A percentile compares a stretch with the other conserved stretches of the same genome.
phyloP scores from a whole-genome alignment of 2,113 vertebrate genomes.

The Camelus dromedarius region DNA sequence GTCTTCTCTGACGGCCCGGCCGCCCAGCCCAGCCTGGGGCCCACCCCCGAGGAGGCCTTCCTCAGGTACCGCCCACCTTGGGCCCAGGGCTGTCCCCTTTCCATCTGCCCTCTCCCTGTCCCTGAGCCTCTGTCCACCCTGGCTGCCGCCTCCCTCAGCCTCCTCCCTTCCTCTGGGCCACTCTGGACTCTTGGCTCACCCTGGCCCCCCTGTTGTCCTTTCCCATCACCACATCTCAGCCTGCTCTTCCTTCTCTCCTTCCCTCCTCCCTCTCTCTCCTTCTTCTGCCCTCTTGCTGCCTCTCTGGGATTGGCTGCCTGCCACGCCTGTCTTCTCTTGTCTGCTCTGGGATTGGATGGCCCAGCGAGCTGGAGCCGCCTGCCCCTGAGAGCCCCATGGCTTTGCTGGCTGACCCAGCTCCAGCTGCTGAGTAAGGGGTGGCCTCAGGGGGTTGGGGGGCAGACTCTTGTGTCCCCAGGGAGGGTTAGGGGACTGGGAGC shows the following conservation, averaged over 20 bases:
- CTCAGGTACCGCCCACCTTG: slow-evolving; percentile 87
- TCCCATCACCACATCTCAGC: slow-evolving; percentile 66
- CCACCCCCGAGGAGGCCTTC: slow-evolving; percentile 93
- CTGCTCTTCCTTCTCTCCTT: slow-evolving; percentile 78
- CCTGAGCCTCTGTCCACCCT: slow-evolving; percentile 11
- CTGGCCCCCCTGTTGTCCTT: not conserved
- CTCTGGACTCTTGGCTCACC: not conserved
- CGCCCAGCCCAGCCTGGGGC: slow-evolving; percentile 83
- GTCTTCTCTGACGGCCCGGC: slow-evolving; percentile 93
- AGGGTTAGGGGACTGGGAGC: not conserved
- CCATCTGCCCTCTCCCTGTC: not conserved
- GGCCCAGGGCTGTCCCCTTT: not conserved
- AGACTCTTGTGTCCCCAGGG: slow-evolving; percentile 41
- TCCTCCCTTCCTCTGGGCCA: not conserved
- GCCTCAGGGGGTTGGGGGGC: slow-evolving; percentile 10
- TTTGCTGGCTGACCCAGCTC: slow-evolving; percentile 93
- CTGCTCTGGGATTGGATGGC: slow-evolving; percentile 91
- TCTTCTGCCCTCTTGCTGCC: slow-evolving; percentile 73
- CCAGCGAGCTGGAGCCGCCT: slow-evolving; percentile 95
- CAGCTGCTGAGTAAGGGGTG: slow-evolving; percentile 94
- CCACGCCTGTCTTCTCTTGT: slow-evolving; percentile 86
- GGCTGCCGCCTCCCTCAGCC: not conserved
- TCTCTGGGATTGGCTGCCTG: slow-evolving; percentile 83
- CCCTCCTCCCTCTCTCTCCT: slow-evolving; percentile 68
- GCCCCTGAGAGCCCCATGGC: slow-evolving; percentile 92